Conservation (phyloP, 2,888 invertebrate species). For the Cheiracanthium punctorium region DNA sequence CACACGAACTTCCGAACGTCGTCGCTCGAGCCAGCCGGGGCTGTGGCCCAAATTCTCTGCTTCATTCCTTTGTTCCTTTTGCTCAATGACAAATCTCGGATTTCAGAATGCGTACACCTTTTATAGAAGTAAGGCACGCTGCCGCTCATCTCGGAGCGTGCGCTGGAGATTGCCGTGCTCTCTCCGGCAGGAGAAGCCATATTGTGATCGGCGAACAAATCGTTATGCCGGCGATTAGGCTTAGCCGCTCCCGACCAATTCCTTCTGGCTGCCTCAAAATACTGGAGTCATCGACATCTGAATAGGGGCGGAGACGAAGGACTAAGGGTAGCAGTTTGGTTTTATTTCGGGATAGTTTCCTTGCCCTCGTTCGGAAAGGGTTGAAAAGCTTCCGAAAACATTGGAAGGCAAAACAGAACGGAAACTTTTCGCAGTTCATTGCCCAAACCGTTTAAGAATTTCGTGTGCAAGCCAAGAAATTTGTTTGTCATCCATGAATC, state of each 20-base stretch:
- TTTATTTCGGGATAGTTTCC: neutral
- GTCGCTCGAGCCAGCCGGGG: slow-evolving; percentile 24
- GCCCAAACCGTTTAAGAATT: neutral
- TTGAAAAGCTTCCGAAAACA: neutral
- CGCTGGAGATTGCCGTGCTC: neutral
- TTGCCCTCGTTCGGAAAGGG: slow-evolving; percentile 1
- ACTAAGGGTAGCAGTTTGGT: neutral
- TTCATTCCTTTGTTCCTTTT: slow-evolving; percentile 47
- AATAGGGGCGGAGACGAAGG: neutral
- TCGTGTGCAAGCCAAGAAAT: neutral
- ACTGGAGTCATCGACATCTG: neutral
- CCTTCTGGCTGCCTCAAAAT: neutral
- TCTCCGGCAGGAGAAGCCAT: neutral
- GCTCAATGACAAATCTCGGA: slow-evolving; percentile 59
- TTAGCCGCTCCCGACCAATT: neutral
- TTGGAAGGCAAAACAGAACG: neutral
- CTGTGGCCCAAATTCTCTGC: slow-evolving; percentile 54
- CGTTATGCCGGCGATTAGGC: neutral
- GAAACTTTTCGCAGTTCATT: neutral
- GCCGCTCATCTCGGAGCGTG: neutral
- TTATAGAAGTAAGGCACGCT: slow-evolving; percentile 39
- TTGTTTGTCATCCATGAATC: neutral
- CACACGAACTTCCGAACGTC: neutral
- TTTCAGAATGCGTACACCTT: slow-evolving; percentile 37
- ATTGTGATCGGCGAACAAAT: neutral